Evolutionary conservation across 2,113 vertebrate species (phyloP), one percentile per base, ranked within the genome.

Genomic region (Cynoglossus semilaevis): DNA sequence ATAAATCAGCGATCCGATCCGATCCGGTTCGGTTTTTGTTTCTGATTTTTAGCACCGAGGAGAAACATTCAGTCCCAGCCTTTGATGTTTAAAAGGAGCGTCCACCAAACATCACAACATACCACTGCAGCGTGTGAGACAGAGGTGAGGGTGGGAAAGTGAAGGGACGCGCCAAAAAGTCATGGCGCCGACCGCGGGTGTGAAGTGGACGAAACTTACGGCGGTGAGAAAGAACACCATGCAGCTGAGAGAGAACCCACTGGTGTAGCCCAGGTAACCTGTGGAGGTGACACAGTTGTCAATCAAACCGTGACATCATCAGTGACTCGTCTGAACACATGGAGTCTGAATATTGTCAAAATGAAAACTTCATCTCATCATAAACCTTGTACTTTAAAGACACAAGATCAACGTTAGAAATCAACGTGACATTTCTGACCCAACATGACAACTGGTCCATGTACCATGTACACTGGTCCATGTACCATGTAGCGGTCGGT

Each of bases 241-340:
- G 80, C 97, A 99, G 88, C 95, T 94, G 76, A 99, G 94, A 7
- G 97, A 99, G 88, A 99, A 98, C 17, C 97, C 97, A 0, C 97
- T 99, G 85, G 95, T 88, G 4, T 98, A 99, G 53, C 97, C 97
- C 0, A 99, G 91, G 86, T 98, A 99, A 72, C 97, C 97, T 98
- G 86, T 15, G 58, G 74, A 80, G 5, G 44, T 11, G 5, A 51
- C 7, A 37, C 9, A 51, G 1, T 54, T 67, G 14, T 48, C 38
- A 75, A 60, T 1, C 17, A 41, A 15, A 58, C n/a, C 6, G 9
- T 76, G 18, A 18, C 36, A 38, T 29, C 6, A 29, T 29, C 22
- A 29, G 6, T 29, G 22, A 29, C 6, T 4, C 2, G 22, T 29
- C 22, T 29, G 2, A 29, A 29, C 22, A 29, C 22, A 2, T 29